phyloP scores from a whole-genome alignment of 2,888 invertebrate genomes.

The Keiferia lycopersicella region DNA sequence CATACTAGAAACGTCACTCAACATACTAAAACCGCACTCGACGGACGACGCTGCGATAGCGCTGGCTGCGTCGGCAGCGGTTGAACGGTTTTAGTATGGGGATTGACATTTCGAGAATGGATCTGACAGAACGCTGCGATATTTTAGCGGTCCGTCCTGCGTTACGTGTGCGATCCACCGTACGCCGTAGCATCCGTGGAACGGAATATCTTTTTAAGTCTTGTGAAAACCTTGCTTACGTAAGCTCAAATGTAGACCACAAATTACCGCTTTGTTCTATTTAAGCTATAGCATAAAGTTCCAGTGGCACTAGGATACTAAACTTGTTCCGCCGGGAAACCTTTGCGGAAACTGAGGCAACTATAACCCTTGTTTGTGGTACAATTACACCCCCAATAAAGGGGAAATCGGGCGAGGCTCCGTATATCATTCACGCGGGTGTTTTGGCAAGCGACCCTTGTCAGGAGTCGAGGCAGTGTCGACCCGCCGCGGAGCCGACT shows the following conservation, averaged over 20 bases:
- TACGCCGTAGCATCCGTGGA: conserved; percentile 20
- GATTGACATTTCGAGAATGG: too few species aligned
- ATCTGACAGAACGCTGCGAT: too few species aligned
- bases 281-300: conserved; percentile 5
- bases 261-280: too few species aligned
- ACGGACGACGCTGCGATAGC: too few species aligned
- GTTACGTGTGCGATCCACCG: too few species aligned
- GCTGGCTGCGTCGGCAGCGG: too few species aligned
- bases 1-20: too few species aligned
- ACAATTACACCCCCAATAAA: conserved; percentile 49
- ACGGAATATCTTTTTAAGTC: conserved; percentile 13
- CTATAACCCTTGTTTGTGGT: conserved; percentile 27
- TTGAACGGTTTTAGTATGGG: too few species aligned
- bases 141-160: too few species aligned
- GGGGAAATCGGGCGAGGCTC: conserved; percentile 40
- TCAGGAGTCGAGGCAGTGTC: conserved; percentile 40
- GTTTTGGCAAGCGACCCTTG: conserved; percentile 64
- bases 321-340: background rate
- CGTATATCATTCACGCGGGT: conserved; percentile 54
- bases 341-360: background rate
- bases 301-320: background rate
- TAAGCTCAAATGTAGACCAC: background rate
- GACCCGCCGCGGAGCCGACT: conserved; percentile 32
- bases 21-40: too few species aligned
- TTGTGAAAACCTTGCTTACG: conserved; percentile 8